Conservation (phyloP, 2,113 vertebrate species). For the Mellivora capensis region DNA sequence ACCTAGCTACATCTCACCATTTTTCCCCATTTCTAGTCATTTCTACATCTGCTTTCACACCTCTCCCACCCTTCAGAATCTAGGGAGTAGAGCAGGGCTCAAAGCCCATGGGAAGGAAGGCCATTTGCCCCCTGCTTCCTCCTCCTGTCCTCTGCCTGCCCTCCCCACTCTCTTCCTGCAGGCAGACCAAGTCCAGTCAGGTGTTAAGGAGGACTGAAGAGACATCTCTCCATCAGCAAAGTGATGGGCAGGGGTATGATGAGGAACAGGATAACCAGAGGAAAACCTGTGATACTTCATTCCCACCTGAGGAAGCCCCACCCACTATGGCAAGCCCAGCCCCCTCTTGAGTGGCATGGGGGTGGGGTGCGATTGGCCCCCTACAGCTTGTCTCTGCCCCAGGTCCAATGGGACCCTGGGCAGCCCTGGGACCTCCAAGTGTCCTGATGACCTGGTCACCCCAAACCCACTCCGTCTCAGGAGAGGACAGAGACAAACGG, state of each 20-base stretch:
- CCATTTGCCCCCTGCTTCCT: background rate
- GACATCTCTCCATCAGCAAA: background rate
- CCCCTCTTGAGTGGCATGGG: background rate
- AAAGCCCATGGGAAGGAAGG: background rate
- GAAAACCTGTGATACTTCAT: background rate
- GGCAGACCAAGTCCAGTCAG: background rate
- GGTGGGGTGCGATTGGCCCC: accelerated
- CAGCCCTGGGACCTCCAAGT: background rate
- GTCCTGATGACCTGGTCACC: background rate
- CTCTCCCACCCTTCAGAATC: background rate
- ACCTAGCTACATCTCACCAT: background rate
- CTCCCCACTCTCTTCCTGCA: background rate
- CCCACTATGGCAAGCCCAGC: background rate
- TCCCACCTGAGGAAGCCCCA: background rate
- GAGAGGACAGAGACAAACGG: background rate
- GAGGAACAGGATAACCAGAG: background rate
- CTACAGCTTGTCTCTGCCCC: background rate
- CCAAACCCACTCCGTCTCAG: background rate
- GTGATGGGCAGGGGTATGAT: background rate
- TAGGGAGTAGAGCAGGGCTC: background rate
- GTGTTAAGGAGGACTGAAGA: background rate
- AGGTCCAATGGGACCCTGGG: background rate
- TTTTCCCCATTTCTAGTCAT: background rate
- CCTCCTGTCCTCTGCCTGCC: background rate
- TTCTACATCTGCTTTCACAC: background rate